Evolutionary conservation across 2,797 vertebrate species (phyloP), one percentile per base, ranked within the genome.

Genomic region (Galago senegalensis): DNA sequence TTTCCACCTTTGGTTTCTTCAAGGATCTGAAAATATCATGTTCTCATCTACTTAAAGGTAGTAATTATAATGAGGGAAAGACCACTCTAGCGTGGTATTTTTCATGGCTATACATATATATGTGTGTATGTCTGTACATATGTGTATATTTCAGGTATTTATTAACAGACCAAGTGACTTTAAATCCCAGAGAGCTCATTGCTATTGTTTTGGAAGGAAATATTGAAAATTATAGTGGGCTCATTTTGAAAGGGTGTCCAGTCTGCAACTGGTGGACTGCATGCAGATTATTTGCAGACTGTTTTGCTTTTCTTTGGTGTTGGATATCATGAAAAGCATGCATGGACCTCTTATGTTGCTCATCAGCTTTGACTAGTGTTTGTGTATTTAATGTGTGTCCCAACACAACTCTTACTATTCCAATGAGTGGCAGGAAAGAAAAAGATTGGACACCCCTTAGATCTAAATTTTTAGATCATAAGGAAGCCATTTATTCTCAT

Each of bases 141-240:
- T 61, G 16, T 43, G 16, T 82, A 4, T 25, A 34, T 65, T 86
- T 91, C 49, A 85, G 49, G 13, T 81, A 75, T 76, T 85, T 69
- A 43, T 85, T 70, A 91, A 91, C 7, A 73, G 5, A 73, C 4
- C 29, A 88, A 80, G 18, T 94, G 14, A 70, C 34, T 93, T 94
- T 87, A 91, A 65, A 6, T 76, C 25, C 46, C 69, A 89, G 40
- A 77, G 20, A 89, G 29, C 53, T 76, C 75, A 77, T 37, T 87
- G 46, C 61, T 37, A 76, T 40, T 92, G 21, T 81, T 89, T 56
- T 40, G 23, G 31, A 81, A 46, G 21, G 84, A 79, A 63, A n/a
- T 10, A 17, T 70, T 49, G 31, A 70, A 70, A 70, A 46, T 46
- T 27, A 87, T 9, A 40, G 8, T 13, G 29, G 34, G 75, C 27